Percentiles rank a stretch among this genome's conserved stretches.
These are phyloP conservation scores for Sphaerodactylus townsendi DNA, from an alignment of 2,113 vertebrate genomes.

Conservation along the genomic window DNA sequence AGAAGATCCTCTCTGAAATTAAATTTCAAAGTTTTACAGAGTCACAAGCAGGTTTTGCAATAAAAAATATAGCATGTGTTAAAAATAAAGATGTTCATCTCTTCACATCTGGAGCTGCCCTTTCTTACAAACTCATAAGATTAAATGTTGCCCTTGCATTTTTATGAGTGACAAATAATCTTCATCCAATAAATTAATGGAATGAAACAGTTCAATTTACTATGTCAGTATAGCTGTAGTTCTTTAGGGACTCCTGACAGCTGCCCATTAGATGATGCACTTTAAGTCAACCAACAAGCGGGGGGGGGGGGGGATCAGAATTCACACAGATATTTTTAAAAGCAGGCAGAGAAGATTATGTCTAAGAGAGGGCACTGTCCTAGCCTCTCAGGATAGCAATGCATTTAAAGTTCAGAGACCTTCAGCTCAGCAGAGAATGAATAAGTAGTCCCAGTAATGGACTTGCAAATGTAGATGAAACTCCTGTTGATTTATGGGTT, in stretches of 20 bases:
- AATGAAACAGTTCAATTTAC: constrained; percentile 8
- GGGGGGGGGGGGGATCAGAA: not conserved
- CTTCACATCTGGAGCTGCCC: not conserved
- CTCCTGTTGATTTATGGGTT: constrained; percentile 47
- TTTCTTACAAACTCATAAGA: constrained; percentile 6
- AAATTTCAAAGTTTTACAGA: not conserved
- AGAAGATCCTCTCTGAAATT: not conserved
- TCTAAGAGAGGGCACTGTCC: not conserved
- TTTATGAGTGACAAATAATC: constrained; percentile 17
- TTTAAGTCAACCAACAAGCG: not conserved
- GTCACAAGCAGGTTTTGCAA: not conserved
- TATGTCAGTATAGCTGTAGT: not conserved
- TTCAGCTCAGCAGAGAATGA: constrained; percentile 2
- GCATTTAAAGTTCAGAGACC: constrained; percentile 21
- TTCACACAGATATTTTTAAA: constrained; percentile 23
- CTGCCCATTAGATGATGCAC: not conserved
- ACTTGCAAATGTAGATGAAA: constrained; percentile 46
- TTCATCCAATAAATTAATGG: not conserved
- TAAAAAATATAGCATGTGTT: not conserved
- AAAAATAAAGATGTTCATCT: constrained; percentile 11
- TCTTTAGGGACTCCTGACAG: not conserved
- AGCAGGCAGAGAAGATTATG: not conserved
- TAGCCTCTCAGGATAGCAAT: not conserved
- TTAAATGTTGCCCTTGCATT: constrained; percentile 5
- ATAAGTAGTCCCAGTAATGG: constrained; percentile 31